phyloP scores from a whole-genome alignment of 2,888 invertebrate species.

The Eupithecia pulchellata region DNA sequence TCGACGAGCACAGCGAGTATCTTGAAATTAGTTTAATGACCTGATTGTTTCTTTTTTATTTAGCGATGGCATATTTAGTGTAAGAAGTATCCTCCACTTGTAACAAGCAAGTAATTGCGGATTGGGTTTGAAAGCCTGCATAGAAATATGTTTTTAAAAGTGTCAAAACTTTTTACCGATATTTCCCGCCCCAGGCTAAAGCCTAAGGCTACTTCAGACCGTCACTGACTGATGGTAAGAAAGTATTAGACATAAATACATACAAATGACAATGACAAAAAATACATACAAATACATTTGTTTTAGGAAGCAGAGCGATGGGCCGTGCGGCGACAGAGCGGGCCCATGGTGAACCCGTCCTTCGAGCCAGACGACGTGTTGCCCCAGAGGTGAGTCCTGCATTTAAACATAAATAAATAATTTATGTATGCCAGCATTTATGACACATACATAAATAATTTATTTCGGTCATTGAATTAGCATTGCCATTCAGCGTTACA shows the following conservation, averaged over 20 bases:
- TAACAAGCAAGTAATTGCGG: background rate
- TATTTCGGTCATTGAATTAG: no score
- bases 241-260: no score
- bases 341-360: slow-evolving; percentile 80
- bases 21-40: no score
- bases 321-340: slow-evolving; percentile 66
- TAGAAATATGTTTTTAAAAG: background rate
- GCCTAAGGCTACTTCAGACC: background rate
- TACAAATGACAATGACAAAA: no score
- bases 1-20: no score
- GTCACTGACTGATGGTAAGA: background rate
- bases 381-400: slow-evolving; percentile 68
- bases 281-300: background rate
- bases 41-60: no score
- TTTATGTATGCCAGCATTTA: no score
- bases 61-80: no score
- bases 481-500: no score
- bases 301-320: slow-evolving; percentile 76
- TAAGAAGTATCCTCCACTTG: background rate
- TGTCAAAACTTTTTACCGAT: background rate
- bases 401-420: background rate
- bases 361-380: slow-evolving; percentile 82
- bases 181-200: background rate
- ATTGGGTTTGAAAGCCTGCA: background rate
- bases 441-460: no score